phyloP scores from a whole-genome alignment of 2,797 vertebrate species.

The Alca torda region DNA sequence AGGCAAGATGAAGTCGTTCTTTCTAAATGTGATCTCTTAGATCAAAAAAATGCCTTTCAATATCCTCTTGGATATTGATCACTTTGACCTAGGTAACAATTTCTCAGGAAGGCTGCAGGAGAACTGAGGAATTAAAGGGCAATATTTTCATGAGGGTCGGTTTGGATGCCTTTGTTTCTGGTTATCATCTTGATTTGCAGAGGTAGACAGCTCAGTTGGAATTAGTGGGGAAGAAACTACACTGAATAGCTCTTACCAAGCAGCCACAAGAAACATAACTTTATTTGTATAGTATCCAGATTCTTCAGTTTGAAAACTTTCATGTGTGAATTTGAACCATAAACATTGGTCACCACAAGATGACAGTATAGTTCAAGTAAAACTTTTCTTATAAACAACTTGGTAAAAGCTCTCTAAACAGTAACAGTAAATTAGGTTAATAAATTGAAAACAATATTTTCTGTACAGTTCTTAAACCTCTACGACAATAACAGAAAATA shows the following conservation, averaged over 20 bases:
- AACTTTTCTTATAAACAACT: background rate
- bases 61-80: background rate
- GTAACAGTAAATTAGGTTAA: background rate
- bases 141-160: background rate
- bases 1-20: background rate
- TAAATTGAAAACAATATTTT: background rate
- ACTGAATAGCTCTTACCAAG: background rate
- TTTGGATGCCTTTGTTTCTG: background rate
- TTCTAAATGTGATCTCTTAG: background rate
- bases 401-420: background rate
- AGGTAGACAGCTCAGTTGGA: background rate
- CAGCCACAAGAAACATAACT: background rate
- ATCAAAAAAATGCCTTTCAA: background rate
- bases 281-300: background rate
- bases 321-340: background rate
- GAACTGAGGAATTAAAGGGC: background rate
- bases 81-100: background rate
- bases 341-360: slow-evolving; percentile 7
- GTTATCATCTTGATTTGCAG: background rate
- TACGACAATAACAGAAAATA: background rate
- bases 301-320: background rate
- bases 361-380: slow-evolving; percentile 46
- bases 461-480: background rate
- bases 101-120: background rate
- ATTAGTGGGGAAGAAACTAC: background rate